A percentile compares a stretch with the other conserved stretches of the same genome.
Evolutionary conservation across 2,797 vertebrate species (phyloP).

Genomic region (Peromyscus eremicus): DNA sequence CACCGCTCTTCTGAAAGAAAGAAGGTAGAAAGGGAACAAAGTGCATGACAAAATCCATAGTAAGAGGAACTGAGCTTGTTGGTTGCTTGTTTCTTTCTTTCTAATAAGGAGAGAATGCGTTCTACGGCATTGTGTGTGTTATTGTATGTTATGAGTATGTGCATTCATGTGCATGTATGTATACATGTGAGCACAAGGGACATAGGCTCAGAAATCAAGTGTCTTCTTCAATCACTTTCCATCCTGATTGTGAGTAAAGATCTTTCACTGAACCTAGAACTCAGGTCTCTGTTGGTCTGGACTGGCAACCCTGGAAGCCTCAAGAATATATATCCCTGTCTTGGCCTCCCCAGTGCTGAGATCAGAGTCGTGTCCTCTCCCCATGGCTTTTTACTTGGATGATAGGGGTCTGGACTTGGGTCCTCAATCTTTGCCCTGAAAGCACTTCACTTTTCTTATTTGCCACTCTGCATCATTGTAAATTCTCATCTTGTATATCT

Average conservation of each 20-base stretch:
- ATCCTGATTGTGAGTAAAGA: neutral
- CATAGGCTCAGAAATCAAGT: neutral
- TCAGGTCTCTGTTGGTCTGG: neutral
- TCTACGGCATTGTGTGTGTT: neutral
- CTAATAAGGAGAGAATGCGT: slow-evolving; percentile 40
- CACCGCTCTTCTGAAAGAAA: slow-evolving; percentile 32
- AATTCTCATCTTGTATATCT: slow-evolving; percentile 30
- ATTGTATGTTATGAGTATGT: neutral
- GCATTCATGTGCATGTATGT: neutral
- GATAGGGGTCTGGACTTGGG: neutral
- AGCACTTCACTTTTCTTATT: neutral
- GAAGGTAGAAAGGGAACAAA: neutral
- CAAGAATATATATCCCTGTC: no score
- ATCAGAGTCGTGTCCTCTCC: neutral
- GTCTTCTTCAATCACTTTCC: neutral
- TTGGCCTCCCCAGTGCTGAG: neutral
- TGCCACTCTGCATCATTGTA: neutral
- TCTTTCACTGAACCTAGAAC: neutral
- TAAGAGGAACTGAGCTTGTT: neutral
- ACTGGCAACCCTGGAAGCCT: no score
- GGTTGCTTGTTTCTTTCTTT: neutral
- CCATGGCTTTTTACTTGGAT: neutral
- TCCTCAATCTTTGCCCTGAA: neutral
- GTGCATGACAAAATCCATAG: neutral
- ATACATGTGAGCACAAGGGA: no score